A percentile compares a stretch with the other conserved stretches of the same genome.
Evolutionary conservation across 2,797 vertebrate genomes (phyloP).

Genomic region (Denticeps clupeoides): DNA sequence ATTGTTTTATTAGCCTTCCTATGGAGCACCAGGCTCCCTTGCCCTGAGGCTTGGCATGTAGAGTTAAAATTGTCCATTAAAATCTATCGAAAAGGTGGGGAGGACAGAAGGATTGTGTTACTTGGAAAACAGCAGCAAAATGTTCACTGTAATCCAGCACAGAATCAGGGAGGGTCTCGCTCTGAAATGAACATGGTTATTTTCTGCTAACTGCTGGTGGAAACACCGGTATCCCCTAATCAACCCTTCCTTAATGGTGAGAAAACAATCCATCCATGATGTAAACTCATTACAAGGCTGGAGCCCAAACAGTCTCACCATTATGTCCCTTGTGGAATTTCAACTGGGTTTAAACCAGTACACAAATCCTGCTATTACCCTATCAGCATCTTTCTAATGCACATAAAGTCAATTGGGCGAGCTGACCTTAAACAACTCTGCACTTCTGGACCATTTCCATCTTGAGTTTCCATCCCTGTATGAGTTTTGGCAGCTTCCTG

Average conservation of each 20-base stretch:
- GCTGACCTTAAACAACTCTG: no score
- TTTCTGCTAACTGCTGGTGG: slow-evolving; percentile 1
- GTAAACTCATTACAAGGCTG: slow-evolving; percentile 21
- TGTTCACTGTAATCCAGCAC: not conserved
- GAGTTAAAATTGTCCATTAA: slow-evolving; percentile 4
- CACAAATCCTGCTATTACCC: no score
- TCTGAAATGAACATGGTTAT: slow-evolving; percentile 11
- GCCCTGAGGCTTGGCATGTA: slow-evolving; percentile 2
- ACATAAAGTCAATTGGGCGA: no score
- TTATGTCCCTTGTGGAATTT: slow-evolving; percentile 14
- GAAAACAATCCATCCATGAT: slow-evolving; percentile 21
- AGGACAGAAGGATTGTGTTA: not conserved
- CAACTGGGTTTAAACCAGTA: no score
- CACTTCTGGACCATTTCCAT: no score
- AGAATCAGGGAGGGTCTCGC: slow-evolving; percentile 8
- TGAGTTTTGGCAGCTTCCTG: no score
- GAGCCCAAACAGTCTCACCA: slow-evolving; percentile 11
- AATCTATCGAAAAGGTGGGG: not conserved
- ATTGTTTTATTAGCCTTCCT: slow-evolving; percentile 13
- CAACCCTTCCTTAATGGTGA: slow-evolving; percentile 2
- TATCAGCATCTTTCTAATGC: no score
- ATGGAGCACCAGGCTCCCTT: slow-evolving; percentile 7
- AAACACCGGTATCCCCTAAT: not conserved
- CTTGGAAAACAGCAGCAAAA: not conserved
- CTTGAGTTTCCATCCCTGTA: no score